These are phyloP conservation scores for Pomacea canaliculata DNA, from an alignment of 2,888 invertebrate species.

Conservation along the genomic window DNA sequence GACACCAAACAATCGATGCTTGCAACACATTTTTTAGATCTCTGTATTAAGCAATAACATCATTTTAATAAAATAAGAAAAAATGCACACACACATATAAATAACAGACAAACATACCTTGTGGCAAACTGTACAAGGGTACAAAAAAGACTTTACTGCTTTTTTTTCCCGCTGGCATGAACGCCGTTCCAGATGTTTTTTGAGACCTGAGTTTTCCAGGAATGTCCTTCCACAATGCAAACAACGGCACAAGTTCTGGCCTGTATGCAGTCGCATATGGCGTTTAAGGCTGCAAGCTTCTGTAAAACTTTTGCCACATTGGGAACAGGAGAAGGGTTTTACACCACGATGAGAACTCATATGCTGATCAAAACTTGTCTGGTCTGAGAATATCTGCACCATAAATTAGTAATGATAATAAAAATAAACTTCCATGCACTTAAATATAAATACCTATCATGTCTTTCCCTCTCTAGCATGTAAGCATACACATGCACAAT, in stretches of 20 bases:
- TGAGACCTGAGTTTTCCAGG: slow-evolving; percentile 24
- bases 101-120: not conserved
- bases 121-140: slow-evolving; percentile 1
- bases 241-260: slow-evolving; percentile 22
- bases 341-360: not conserved
- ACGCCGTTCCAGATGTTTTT: slow-evolving; percentile 17
- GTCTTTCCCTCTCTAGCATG: too few relatives aligned
- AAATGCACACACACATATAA: not conserved
- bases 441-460: too few relatives aligned
- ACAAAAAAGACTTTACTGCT: not conserved
- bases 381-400: slow-evolving; percentile 14
- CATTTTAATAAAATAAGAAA: not conserved
- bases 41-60: too few relatives aligned
- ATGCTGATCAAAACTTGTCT: slow-evolving; percentile 9
- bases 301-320: slow-evolving; percentile 22
- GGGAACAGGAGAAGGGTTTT: slow-evolving; percentile 13
- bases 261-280: slow-evolving; percentile 22
- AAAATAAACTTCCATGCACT: too few relatives aligned
- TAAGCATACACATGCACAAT: too few relatives aligned
- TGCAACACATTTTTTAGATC: too few relatives aligned
- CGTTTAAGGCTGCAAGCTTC: slow-evolving; percentile 21
- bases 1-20: too few relatives aligned
- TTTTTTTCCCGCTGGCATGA: slow-evolving; percentile 13
- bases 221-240: slow-evolving; percentile 21
- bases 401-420: too few relatives aligned